Conservation (phyloP, 2,797 vertebrate genomes). For the Diceros bicornis region DNA sequence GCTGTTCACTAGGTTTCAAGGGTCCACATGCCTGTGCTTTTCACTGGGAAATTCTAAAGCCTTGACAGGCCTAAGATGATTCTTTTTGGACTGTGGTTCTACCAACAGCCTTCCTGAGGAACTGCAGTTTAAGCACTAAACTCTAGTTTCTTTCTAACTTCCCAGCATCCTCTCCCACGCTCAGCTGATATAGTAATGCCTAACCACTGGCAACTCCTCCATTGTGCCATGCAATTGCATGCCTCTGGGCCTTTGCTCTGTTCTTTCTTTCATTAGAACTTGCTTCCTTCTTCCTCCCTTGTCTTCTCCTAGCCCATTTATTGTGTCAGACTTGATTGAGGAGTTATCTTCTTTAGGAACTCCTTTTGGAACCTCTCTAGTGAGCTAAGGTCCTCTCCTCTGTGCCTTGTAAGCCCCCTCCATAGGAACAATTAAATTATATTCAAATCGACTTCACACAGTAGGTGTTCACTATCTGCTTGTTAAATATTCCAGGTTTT, state of each 20-base stretch:
- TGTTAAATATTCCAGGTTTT: constrained; percentile 42
- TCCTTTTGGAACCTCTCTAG: not conserved
- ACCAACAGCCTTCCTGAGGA: not conserved
- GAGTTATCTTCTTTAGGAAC: constrained; percentile 4
- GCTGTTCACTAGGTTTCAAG: not conserved
- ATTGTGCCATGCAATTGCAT: not conserved
- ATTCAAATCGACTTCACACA: not conserved
- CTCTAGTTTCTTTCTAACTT: not conserved
- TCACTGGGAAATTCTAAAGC: not conserved
- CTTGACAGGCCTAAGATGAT: not conserved
- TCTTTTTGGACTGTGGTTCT: not conserved
- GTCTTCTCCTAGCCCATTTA: not conserved
- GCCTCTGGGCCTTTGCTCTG: not conserved
- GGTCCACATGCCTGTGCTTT: not conserved
- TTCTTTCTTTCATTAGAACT: constrained; percentile 26
- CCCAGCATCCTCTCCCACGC: not conserved
- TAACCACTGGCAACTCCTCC: not conserved
- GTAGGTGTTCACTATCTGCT: not conserved
- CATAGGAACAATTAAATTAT: not conserved
- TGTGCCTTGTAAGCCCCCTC: not conserved
- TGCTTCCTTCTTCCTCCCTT: not conserved
- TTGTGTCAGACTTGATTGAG: not conserved
- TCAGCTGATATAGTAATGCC: not conserved
- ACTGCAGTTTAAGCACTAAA: constrained; percentile 24
- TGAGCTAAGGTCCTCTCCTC: not conserved